A percentile compares a stretch with the other conserved stretches of the same genome.
These are phyloP conservation scores for Pachyrhynchus sulphureomaculatus DNA, from an alignment of 1,140 invertebrate genomes.

Conservation along the genomic window DNA sequence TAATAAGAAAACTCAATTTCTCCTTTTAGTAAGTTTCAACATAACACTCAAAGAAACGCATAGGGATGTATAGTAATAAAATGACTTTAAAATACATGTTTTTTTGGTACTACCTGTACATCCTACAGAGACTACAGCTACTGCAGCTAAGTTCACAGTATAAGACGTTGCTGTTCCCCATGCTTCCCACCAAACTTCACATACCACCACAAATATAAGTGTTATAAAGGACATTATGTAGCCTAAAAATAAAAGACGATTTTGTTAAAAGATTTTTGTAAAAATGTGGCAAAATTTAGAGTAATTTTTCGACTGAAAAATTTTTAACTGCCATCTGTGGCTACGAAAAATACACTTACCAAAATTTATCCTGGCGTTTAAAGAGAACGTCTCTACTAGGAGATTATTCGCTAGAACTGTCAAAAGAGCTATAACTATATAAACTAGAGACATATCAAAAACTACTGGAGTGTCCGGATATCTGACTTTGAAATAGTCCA, in stretches of 20 bases:
- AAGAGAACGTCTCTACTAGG: conserved; percentile 77
- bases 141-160: conserved; percentile 77
- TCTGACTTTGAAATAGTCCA: conserved; percentile 82
- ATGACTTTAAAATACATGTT: too few species aligned
- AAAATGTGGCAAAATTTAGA: too few species aligned
- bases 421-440: conserved; percentile 82
- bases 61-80: too few species aligned
- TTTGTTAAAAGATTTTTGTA: too few species aligned
- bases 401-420: conserved; percentile 86
- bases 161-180: conserved; percentile 73
- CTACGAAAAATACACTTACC: conserved; percentile 60
- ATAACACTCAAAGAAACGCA: too few species aligned
- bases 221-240: conserved; percentile 81
- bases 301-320: conserved; percentile 3
- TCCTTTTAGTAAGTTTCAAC: too few species aligned
- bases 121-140: conserved; percentile 82
- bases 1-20: too few species aligned
- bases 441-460: conserved; percentile 89
- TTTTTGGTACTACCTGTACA: conserved; percentile 73
- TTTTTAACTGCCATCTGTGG: neutral
- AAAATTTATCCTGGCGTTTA: conserved; percentile 82
- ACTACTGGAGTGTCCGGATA: conserved; percentile 84
- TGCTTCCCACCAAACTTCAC: conserved; percentile 81
- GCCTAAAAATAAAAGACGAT: too few species aligned
- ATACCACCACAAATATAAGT: conserved; percentile 78